phyloP scores from a whole-genome alignment of 2,797 vertebrate species.

The Syndactyla subalaris region DNA sequence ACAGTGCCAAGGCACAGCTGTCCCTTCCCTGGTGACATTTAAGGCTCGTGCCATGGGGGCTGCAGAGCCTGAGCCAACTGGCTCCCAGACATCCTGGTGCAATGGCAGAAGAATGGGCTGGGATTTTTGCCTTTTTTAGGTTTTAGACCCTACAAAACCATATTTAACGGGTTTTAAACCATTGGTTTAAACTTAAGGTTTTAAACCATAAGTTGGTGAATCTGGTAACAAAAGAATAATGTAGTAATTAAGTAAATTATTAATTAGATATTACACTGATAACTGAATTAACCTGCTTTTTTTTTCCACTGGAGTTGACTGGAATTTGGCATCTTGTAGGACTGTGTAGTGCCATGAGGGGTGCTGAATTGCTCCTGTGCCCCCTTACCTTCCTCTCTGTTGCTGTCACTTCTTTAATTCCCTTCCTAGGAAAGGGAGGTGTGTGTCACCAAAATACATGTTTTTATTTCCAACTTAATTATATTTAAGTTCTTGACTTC shows the following conservation, averaged over 20 bases:
- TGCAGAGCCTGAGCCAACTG: not conserved
- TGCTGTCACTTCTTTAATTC: too few relatives aligned
- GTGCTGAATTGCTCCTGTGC: not conserved
- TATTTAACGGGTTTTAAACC: not conserved
- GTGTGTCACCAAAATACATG: not conserved
- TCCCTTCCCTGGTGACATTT: not conserved
- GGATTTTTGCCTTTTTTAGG: not conserved
- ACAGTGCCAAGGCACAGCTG: not conserved
- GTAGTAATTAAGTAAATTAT: not conserved
- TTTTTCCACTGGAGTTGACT: not conserved
- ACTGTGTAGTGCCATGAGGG: too few relatives aligned
- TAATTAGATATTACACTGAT: not conserved
- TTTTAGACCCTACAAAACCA: fast-evolving
- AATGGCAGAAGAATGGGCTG: too few relatives aligned
- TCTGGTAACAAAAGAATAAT: not conserved
- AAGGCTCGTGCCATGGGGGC: not conserved
- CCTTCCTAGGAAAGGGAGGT: not conserved
- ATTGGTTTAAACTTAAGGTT: not conserved
- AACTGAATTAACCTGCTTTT: not conserved
- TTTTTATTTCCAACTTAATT: not conserved
- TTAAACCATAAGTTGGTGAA: not conserved
- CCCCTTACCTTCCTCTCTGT: not conserved
- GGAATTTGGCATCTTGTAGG: not conserved
- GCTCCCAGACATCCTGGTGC: not conserved
- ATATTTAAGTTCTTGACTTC: not conserved